Evolutionary conservation across 1,140 invertebrate genomes (phyloP).

Genomic region (Fragariocoptes setiger): DNA sequence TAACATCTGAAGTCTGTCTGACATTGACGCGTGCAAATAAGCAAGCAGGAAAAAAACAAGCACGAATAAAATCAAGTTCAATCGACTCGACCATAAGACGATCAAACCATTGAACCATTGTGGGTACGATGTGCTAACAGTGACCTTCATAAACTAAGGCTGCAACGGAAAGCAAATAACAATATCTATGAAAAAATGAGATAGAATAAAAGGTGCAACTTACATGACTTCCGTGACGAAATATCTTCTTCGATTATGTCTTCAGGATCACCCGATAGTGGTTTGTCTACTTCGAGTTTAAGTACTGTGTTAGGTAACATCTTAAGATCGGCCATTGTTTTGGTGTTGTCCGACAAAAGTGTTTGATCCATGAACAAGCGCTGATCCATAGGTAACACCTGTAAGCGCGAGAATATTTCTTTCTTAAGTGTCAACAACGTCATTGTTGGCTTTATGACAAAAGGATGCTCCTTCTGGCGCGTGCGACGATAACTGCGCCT

Average conservation of each 20-base stretch:
- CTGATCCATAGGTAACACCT: constrained; percentile 22
- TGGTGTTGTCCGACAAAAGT: constrained; percentile 15
- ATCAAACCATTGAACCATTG: neutral
- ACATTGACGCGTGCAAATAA: too few species aligned
- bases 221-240: neutral
- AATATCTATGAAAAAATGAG: neutral
- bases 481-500: neutral
- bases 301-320: constrained; percentile 19
- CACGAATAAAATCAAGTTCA: neutral
- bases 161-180: neutral
- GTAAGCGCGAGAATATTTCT: constrained; percentile 21
- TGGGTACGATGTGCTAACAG: neutral
- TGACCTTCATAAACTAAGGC: neutral
- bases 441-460: neutral
- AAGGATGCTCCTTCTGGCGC: neutral
- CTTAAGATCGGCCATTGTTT: constrained; percentile 17
- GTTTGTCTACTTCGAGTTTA: constrained; percentile 17
- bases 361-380: constrained; percentile 18
- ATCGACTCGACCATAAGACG: neutral
- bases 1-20: too few species aligned
- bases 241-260: neutral
- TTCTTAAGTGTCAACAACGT: neutral
- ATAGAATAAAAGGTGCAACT: neutral
- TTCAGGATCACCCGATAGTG: neutral
- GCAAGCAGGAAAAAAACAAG: neutral